Evolutionary conservation across 2,797 vertebrate genomes (phyloP).

Genomic region (Momotus momota): DNA sequence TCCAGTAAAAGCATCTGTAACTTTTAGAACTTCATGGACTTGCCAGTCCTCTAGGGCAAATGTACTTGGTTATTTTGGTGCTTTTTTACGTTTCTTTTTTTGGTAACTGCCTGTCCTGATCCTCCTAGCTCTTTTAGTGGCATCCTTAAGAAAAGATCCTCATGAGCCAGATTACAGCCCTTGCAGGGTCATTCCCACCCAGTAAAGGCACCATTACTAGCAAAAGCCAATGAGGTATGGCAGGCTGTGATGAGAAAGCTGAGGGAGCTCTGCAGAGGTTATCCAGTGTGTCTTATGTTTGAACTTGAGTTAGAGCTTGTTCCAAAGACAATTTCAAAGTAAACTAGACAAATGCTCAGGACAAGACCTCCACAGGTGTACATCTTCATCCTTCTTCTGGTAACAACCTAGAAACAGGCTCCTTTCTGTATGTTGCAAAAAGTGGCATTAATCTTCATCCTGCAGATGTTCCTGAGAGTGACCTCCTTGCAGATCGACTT

Average conservation of each 20-base stretch:
- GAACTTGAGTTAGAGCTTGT: not conserved
- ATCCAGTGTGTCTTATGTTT: not conserved
- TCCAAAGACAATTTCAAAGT: constrained; percentile 27
- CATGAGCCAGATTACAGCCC: not conserved
- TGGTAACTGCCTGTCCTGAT: not conserved
- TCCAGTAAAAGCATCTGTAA: not conserved
- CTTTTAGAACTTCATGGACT: constrained; percentile 26
- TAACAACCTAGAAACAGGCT: not conserved
- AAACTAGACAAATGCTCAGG: not conserved
- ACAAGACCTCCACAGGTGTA: constrained; percentile 10
- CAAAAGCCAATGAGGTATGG: constrained; percentile 23
- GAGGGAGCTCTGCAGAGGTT: constrained; percentile 26
- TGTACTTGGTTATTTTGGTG: not conserved
- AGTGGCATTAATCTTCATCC: not conserved
- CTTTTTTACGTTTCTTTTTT: constrained; percentile 15
- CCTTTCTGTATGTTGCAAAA: not conserved
- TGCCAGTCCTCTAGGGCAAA: constrained; percentile 17
- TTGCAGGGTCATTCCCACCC: constrained; percentile 3
- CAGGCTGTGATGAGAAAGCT: constrained; percentile 15
- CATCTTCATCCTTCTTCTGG: not conserved
- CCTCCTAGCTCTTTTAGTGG: not conserved
- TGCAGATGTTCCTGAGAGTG: not conserved
- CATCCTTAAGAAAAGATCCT: constrained; percentile 8
- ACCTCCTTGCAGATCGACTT: not conserved
- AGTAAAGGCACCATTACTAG: not conserved